Evolutionary conservation across 2,888 invertebrate species (phyloP).

Genomic region (Strigamia crassipes): DNA sequence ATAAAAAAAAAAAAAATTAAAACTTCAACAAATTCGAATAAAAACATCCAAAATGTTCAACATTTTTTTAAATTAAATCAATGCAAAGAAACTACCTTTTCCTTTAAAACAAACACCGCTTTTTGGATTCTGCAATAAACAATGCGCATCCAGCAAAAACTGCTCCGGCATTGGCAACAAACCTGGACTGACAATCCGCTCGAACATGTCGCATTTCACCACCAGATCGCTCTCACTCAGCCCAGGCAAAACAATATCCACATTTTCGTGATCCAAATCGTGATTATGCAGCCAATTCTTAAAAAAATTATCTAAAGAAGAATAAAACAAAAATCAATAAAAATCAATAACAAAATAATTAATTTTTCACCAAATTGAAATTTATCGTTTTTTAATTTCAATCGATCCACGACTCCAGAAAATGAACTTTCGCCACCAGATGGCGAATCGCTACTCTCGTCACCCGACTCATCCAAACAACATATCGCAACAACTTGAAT

Average conservation of each 20-base stretch:
- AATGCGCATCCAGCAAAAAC: neutral
- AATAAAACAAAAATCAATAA: neutral
- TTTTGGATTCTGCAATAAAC: neutral
- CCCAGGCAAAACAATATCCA: conserved; percentile 17
- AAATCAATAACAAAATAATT: neutral
- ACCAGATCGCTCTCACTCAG: neutral
- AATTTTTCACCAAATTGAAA: neutral
- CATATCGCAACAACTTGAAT: neutral
- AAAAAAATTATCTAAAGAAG: conserved; percentile 28
- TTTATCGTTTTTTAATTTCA: neutral
- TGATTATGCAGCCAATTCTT: conserved; percentile 29
- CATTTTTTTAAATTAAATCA: too few species aligned
- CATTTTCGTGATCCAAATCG: conserved; percentile 15
- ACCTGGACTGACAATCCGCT: neutral
- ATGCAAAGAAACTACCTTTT: neutral
- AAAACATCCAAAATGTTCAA: too few species aligned
- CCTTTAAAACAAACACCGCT: neutral
- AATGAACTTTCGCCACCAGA: neutral
- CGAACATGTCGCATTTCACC: conserved; percentile 38
- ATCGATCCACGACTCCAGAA: neutral
- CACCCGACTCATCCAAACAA: neutral
- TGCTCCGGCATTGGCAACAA: neutral
- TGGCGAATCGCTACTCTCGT: neutral
- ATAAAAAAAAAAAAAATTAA: too few species aligned
- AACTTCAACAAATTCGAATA: neutral